Evolutionary conservation across 37 sponge, comb jelly and placozoan species (phyloP), one percentile per base, ranked within the genome.

Genomic region (Ephydatia muelleri): DNA sequence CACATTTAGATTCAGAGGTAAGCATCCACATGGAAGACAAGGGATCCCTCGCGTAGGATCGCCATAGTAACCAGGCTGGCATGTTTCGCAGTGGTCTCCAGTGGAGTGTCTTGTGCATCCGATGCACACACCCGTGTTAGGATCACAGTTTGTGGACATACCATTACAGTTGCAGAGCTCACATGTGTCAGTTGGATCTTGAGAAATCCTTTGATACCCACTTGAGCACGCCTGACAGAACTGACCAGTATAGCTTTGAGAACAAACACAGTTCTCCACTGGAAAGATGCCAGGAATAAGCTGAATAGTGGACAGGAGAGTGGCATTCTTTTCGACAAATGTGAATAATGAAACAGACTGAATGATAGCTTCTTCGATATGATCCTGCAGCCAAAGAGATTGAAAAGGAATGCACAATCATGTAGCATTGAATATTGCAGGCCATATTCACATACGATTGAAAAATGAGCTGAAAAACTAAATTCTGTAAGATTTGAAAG

Each of bases 21-120:
- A 95, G 67, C 97, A 97, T 36, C 86, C 80, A 85, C 97, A 97
- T 6, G 88, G 82, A 69, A 81, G 77, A 80, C 98, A 97, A 84
- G 82, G 82, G 27, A 85, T 84, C 39, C 84, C 84, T 34, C 36
- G 68, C 9, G 74, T 80, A 6, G 92, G 89, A 70, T 94, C 85
- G 1, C 95, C 95, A 69, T 80, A 94, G 73, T 82, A 91, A 31
- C 93, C 93, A 47, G 71, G 36, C 27, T 75, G 49, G 73, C 94
- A 94, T 5, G 25, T 33, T 28, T 91, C 91, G 70, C 98, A 97
- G 75, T 88, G 65, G 31, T 65, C 72, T 14, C 95, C 98, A 14
- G 82, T 82, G n/a, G 95, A 84, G 68, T 86, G 91, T 28, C 79
- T 78, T 0, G 48, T 66, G 73, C 98, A 97, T 57, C 81, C 82